These are phyloP conservation scores for Heloderma charlesbogerti DNA, from an alignment of 2,113 vertebrate genomes.

Conservation along the genomic window DNA sequence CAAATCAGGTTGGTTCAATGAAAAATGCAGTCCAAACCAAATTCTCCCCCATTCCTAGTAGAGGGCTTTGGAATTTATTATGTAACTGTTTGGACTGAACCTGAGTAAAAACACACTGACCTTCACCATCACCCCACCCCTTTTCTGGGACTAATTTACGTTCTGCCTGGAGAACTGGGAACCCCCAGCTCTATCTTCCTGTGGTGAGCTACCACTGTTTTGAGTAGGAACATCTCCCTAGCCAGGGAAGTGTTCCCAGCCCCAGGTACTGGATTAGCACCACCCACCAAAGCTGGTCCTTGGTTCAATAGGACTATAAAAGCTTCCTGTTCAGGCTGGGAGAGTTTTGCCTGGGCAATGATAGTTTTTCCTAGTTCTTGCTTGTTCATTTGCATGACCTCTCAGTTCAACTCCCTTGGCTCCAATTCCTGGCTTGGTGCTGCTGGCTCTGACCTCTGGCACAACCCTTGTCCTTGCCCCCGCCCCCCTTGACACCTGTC, in stretches of 20 bases:
- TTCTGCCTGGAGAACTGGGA: too few species aligned
- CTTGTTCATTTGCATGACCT: not conserved
- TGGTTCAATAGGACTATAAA: not conserved
- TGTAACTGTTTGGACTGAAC: not conserved
- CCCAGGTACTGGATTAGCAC: not conserved
- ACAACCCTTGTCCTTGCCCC: not conserved
- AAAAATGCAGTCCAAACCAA: too few species aligned
- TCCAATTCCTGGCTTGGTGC: not conserved
- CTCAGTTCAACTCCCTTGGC: not conserved
- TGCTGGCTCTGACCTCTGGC: not conserved
- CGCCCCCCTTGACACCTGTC: not conserved
- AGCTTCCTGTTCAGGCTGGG: not conserved
- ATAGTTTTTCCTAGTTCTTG: not conserved
- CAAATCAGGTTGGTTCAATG: too few species aligned
- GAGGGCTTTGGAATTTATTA: not conserved
- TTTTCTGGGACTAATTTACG: not conserved
- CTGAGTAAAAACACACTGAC: not conserved
- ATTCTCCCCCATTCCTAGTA: too few species aligned
- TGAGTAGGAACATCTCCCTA: too few species aligned
- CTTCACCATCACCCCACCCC: not conserved
- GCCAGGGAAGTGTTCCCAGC: not conserved
- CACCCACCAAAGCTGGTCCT: not conserved
- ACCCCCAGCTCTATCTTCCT: not conserved
- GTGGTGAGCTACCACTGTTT: not conserved
- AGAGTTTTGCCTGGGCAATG: not conserved